phyloP scores from a whole-genome alignment of 1,140 invertebrate genomes.

The Trachelipus rathkii region DNA sequence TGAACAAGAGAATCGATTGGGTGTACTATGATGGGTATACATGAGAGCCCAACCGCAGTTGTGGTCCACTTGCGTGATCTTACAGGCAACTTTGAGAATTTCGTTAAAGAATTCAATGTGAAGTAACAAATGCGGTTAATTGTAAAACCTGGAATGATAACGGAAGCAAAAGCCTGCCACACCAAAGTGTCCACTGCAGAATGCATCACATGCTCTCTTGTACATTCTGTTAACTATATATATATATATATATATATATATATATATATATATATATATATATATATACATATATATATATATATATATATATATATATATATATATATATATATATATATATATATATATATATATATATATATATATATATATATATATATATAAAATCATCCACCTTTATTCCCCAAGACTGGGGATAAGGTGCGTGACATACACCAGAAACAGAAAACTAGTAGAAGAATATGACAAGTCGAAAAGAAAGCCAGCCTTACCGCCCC shows the following conservation, averaged over 20 bases:
- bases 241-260: not conserved
- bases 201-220: conserved; percentile 52
- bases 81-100: conserved; percentile 53
- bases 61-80: conserved; percentile 62
- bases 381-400: too few species aligned
- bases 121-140: conserved; percentile 80
- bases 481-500: too few species aligned
- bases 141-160: conserved; percentile 83
- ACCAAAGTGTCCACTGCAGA: conserved; percentile 75
- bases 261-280: too few species aligned
- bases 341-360: too few species aligned
- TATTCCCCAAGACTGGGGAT: too few species aligned
- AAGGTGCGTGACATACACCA: too few species aligned
- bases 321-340: not conserved
- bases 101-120: conserved; percentile 57
- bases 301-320: not conserved
- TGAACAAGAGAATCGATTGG: conserved; percentile 84
- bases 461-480: too few species aligned
- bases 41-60: conserved; percentile 71
- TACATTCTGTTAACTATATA: conserved; percentile 36
- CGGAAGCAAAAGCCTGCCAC: conserved; percentile 91
- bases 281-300: not conserved
- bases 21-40: conserved; percentile 86
- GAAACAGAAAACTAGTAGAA: too few species aligned
- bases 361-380: too few species aligned